Evolutionary conservation across 1,140 invertebrate species (phyloP), one percentile per base, ranked within the genome.

Genomic region (Diabrotica undecimpunctata): DNA sequence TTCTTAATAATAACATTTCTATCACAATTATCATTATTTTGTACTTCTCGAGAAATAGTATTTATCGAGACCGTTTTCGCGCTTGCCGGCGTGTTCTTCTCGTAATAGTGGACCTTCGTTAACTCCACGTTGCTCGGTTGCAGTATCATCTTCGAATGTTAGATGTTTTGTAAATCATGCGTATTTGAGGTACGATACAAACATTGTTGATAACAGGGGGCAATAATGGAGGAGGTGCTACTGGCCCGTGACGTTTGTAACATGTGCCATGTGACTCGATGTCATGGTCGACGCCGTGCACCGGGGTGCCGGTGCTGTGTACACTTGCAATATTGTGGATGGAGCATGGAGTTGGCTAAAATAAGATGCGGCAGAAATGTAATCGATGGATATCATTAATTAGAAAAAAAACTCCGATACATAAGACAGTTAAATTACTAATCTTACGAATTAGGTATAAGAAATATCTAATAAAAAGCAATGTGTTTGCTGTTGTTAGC

Each of bases 41-140:
- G 65, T 25, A 71, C 61, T 63, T 77, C 73, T 50, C 71, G 66
- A 6, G 72, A 71, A 50, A 76, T 66, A 5, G 69, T 74, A 0
- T 68, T 62, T 12, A 72, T 66, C 55, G 65, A 55, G 37, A 70
- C n/a, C 50, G 69, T 70, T 64, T 35, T 68, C 10, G 64, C 62
- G 52, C 51, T 65, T 25, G 25, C 25, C 25, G 25, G 25, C 60
- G 64, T 67, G 51, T 50, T 64, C 8, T 62, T 51, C 55, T 74
- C 72, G 62, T 76, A 76, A 56, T 74, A 78, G 54, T 77, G 72
- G n/a, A 78, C 70, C 70, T 77, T 78, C 7, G 76, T 77, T 9
- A 78, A 68, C 65, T 78, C 70, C 0, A 78, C 76, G 53, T 74
- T 76, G 58, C 64, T 62, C 8, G 70, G 68, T 55, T 70, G 72